Evolutionary conservation across 2,888 invertebrate species (phyloP).

Genomic region (Eurois occulta): DNA sequence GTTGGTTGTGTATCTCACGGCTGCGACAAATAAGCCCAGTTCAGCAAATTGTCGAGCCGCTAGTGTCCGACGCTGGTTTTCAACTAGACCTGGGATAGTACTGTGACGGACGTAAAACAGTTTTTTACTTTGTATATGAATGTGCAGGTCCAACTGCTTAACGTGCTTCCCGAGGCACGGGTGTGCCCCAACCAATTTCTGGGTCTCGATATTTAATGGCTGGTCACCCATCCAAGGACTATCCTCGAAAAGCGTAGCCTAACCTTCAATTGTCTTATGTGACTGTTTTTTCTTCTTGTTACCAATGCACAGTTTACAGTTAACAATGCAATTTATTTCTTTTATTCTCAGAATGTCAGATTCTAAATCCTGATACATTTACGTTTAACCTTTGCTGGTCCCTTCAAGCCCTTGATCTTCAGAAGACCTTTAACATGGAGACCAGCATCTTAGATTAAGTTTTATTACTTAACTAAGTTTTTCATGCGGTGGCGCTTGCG

Average conservation of each 20-base stretch:
- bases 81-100: neutral
- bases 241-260: neutral
- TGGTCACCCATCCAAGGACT: neutral
- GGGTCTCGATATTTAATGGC: neutral
- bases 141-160: neutral
- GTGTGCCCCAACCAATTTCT: neutral
- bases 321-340: slow-evolving; percentile 3
- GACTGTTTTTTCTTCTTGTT: neutral
- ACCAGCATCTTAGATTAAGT: slow-evolving; percentile 53
- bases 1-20: neutral
- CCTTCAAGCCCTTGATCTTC: slow-evolving; percentile 69
- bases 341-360: slow-evolving; percentile 30
- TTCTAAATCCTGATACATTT: slow-evolving; percentile 35
- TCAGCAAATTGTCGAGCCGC: neutral
- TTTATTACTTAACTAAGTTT: slow-evolving; percentile 36
- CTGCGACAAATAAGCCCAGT: neutral
- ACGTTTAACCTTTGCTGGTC: slow-evolving; percentile 59
- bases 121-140: neutral
- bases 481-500: neutral
- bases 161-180: neutral
- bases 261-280: neutral
- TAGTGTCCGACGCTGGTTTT: neutral
- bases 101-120: neutral
- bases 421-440: slow-evolving; percentile 60
- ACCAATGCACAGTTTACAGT: too few species aligned